A percentile compares a stretch with the other conserved stretches of the same genome.
Evolutionary conservation across 2,888 invertebrate genomes (phyloP).

Genomic region (Galeopsomyia nigrocyanea): DNA sequence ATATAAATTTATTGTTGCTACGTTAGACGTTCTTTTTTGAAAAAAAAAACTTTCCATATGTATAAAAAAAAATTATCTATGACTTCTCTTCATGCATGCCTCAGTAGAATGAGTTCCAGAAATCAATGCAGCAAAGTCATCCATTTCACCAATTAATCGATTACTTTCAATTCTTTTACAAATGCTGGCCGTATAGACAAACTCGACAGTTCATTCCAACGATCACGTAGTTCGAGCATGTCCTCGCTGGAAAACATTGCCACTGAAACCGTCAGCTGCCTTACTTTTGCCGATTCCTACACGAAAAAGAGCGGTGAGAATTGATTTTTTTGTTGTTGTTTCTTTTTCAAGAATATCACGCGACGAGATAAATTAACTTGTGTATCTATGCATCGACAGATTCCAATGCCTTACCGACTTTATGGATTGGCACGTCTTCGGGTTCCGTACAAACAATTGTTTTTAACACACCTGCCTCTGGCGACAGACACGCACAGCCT

Average conservation of each 20-base stretch:
- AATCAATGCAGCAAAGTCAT: neutral
- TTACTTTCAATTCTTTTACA: conserved; percentile 52
- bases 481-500: conserved; percentile 88
- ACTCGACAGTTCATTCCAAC: conserved; percentile 95
- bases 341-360: neutral
- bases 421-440: conserved; percentile 98
- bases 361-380: conserved; percentile 8
- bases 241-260: conserved; percentile 97
- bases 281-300: conserved; percentile 96
- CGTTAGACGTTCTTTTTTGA: conserved; percentile 50
- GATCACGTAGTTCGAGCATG: conserved; percentile 97
- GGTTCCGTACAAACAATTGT: conserved; percentile 96
- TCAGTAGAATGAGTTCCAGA: conserved; percentile 59
- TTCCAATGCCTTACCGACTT: conserved; percentile 87
- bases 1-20: conserved; percentile 51
- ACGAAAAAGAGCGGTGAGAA: conserved; percentile 89
- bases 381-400: conserved; percentile 72
- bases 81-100: conserved; percentile 54
- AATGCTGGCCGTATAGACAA: conserved; percentile 89
- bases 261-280: conserved; percentile 94
- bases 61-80: conserved; percentile 49
- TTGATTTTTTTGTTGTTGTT: conserved; percentile 13
- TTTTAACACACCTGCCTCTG: conserved; percentile 83
- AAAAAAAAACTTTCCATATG: conserved; percentile 46
- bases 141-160: conserved; percentile 29